These are phyloP conservation scores for Siniperca obscura DNA, from an alignment of 2,797 vertebrate species.

Conservation along the genomic window DNA sequence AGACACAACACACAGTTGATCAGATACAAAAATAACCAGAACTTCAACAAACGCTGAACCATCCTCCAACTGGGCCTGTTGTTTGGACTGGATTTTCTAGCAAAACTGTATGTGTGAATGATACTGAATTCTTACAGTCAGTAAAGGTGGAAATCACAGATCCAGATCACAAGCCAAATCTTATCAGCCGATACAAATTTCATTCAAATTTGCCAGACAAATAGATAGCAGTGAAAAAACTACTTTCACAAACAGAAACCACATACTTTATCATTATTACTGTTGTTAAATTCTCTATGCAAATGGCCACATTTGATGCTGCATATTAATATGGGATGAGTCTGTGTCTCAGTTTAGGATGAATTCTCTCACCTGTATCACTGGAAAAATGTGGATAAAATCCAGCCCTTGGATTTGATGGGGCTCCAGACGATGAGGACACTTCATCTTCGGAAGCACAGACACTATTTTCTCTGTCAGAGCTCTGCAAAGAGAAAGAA, in stretches of 20 bases:
- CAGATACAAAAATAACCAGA: not conserved
- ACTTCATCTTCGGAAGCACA: conserved; percentile 97
- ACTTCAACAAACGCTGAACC: not conserved
- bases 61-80: not conserved
- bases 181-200: not conserved
- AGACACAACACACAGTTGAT: conserved; percentile 34
- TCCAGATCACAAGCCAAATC: not conserved
- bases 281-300: not conserved
- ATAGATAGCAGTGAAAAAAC: not conserved
- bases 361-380: conserved; percentile 89
- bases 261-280: not conserved
- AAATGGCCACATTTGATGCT: not conserved
- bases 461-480: conserved; percentile 98
- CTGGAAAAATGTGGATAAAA: conserved; percentile 98
- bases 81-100: not conserved
- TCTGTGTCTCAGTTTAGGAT: not conserved
- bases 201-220: not conserved
- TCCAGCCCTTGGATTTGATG: conserved; percentile 99
- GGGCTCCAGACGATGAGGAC: conserved; percentile 95
- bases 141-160: not conserved
- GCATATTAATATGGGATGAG: not conserved
- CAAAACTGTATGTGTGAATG: not conserved
- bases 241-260: not conserved
- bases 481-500: conserved; percentile 82
- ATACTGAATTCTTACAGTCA: not conserved